Evolutionary conservation across 2,888 invertebrate species (phyloP), one percentile per base, ranked within the genome.

Genomic region (Limnephilus rhombicus): DNA sequence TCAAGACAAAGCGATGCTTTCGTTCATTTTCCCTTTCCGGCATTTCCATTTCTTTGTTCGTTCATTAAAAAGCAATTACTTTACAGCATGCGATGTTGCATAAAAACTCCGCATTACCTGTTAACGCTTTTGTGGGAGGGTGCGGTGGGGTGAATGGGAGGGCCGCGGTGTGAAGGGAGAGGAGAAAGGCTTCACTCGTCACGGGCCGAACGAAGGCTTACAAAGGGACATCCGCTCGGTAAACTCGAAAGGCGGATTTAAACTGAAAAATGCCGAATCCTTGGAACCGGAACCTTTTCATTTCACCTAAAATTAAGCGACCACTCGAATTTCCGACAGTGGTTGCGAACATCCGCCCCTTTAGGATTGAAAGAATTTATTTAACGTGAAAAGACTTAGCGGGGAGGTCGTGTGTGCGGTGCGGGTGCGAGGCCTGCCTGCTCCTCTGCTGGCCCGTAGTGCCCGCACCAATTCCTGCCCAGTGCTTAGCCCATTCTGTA

Each of bases 301-400:
- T 91, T 91, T 87, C 91, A 81, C 85, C 87, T 87, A 80, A 91
- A 91, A 91, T 91, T 91, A 91, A 91, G 91, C 91, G 85, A 91
- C 91, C 91, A 91, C 89, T 89, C 91, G 80, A 91, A 91, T 89
- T 91, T 49, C 82, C 91, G 81, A 91, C 88, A 85, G 68, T 80
- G 88, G 82, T 88, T 31, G 89, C 45, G 91, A 91, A 89, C 88
- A 91, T 86, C 82, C 82, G 53, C 41, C 91, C 91, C 24, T 85
- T 68, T 68, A 68, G 37, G 37, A 31, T 68, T 13, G 80, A 91
- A 68, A 34, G 88, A 88, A 88, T 88, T 88, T 88, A 82, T 80
- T 87, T 88, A 88, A 91, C 82, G 91, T 86, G 87, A 91, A 91
- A 86, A 53, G 91, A 82, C 85, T 86, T 49, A n/a, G 86, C 86